Conservation (phyloP, 2,113 vertebrate genomes). For the Brachyistius frenatus region DNA sequence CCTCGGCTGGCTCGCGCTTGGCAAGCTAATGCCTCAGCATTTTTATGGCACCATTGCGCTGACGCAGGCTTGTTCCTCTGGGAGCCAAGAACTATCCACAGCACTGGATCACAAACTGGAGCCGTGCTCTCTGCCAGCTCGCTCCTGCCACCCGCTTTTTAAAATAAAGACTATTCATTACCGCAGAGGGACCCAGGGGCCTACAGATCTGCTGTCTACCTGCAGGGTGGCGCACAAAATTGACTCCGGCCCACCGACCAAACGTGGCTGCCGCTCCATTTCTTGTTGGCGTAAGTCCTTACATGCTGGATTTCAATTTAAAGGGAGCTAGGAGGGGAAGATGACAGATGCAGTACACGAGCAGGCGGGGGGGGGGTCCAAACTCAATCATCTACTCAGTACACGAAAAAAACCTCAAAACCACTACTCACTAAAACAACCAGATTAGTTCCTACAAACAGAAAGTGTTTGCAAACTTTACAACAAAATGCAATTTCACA, state of each 20-base stretch:
- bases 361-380: conserved; percentile 22
- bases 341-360: conserved; percentile 47
- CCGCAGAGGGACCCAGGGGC: conserved; percentile 31
- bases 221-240: conserved; percentile 53
- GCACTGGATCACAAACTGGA: conserved; percentile 65
- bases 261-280: conserved; percentile 59
- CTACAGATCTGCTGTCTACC: conserved; percentile 61
- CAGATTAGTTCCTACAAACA: not conserved
- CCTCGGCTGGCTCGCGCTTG: conserved; percentile 54
- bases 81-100: conserved; percentile 73
- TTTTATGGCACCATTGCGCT: conserved; percentile 78
- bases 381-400: conserved; percentile 7
- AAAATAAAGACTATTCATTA: conserved; percentile 83
- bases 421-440: conserved; percentile 16
- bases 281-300: conserved; percentile 57
- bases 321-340: conserved; percentile 22
- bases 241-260: conserved; percentile 48
- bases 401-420: conserved; percentile 20
- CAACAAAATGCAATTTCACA: conserved; percentile 19
- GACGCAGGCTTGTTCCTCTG: conserved; percentile 69
- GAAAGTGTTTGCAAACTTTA: conserved; percentile 11
- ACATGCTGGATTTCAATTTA: conserved; percentile 57
- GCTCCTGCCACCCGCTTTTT: conserved; percentile 61
- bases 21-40: conserved; percentile 65
- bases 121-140: conserved; percentile 35